phyloP scores from a whole-genome alignment of 1,140 invertebrate species.

The Dinoponera quadriceps region DNA sequence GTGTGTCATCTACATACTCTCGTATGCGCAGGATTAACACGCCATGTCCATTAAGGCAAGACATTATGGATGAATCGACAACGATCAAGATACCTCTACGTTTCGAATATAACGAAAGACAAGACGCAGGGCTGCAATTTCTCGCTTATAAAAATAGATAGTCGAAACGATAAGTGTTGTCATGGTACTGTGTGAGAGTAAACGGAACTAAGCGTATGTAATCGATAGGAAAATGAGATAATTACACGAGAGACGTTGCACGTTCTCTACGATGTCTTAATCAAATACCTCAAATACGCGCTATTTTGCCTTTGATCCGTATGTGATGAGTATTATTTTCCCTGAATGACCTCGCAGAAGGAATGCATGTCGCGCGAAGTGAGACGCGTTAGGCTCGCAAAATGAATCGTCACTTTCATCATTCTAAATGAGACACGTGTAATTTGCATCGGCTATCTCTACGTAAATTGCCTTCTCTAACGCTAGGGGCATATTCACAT shows the following conservation, averaged over 20 bases:
- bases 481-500: slow-evolving; percentile 80
- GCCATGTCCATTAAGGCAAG: slow-evolving; percentile 58
- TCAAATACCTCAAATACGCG: slow-evolving; percentile 10
- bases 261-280: not conserved
- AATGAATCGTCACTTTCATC: slow-evolving; percentile 58
- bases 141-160: slow-evolving; percentile 5
- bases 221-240: not conserved
- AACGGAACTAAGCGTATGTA: not conserved
- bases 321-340: slow-evolving; percentile 28
- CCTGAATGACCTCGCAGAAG: slow-evolving; percentile 40
- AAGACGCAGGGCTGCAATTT: slow-evolving; percentile 1
- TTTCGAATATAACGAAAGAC: slow-evolving; percentile 6
- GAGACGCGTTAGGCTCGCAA: slow-evolving; percentile 51
- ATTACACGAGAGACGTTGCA: slow-evolving; percentile 1
- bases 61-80: slow-evolving; percentile 30
- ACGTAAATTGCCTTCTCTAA: slow-evolving; percentile 75
- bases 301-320: slow-evolving; percentile 14
- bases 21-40: slow-evolving; percentile 39
- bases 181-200: not conserved
- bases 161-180: not conserved
- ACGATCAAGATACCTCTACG: not conserved
- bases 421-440: slow-evolving; percentile 67
- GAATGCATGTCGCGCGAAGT: slow-evolving; percentile 49
- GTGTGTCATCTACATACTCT: slow-evolving; percentile 46
- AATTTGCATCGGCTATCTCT: slow-evolving; percentile 72